These are phyloP conservation scores for Gallinago undulata DNA, from an alignment of 2,113 vertebrate genomes.

Conservation along the genomic window DNA sequence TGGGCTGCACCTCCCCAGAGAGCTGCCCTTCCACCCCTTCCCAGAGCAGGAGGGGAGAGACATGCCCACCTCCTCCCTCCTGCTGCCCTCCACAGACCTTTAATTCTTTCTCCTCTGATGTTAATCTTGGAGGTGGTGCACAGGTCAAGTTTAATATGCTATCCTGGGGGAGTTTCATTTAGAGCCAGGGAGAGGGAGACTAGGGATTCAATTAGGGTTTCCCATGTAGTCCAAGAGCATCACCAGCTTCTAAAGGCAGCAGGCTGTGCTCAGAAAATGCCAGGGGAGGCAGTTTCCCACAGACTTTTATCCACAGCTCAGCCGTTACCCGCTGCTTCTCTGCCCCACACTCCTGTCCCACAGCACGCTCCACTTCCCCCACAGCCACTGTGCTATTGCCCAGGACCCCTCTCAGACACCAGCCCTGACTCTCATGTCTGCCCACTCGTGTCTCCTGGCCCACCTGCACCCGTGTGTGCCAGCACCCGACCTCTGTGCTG, in stretches of 20 bases:
- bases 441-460: rapidly evolving
- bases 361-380: not conserved
- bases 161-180: constrained; percentile 35
- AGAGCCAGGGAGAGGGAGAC: not conserved
- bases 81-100: constrained; percentile 36
- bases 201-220: not conserved
- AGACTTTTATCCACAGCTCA: not conserved
- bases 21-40: constrained; percentile 11
- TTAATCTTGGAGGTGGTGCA: constrained; percentile 44
- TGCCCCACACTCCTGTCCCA: not conserved
- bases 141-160: constrained; percentile 53
- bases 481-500: rapidly evolving
- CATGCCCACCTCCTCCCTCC: not conserved
- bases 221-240: not conserved
- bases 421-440: rapidly evolving
- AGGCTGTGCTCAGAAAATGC: not conserved
- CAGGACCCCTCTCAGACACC: not conserved
- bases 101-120: constrained; percentile 40
- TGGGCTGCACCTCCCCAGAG: not conserved
- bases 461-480: rapidly evolving
- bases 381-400: rapidly evolving
- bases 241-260: not conserved
- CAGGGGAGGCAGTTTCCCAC: not conserved
- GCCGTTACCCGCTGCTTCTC: not conserved
- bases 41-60: not conserved